A percentile compares a stretch with the other conserved stretches of the same genome.
phyloP scores from a whole-genome alignment of 2,797 vertebrate genomes.

The Acomys russatus region DNA sequence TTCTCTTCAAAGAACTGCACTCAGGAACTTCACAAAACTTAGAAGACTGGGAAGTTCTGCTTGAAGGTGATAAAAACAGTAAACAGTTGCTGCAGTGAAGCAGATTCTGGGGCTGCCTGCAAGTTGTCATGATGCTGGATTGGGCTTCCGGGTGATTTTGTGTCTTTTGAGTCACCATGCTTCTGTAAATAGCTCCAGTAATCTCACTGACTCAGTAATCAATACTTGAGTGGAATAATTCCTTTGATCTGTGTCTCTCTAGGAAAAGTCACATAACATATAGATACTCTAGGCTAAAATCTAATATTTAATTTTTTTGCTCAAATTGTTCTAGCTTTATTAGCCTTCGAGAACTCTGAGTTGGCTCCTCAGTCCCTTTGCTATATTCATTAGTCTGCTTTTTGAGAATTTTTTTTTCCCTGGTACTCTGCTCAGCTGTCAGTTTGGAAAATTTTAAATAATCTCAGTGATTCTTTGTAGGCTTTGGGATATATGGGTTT shows the following conservation, averaged over 20 bases:
- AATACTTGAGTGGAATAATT: not conserved
- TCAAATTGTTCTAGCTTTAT: not conserved
- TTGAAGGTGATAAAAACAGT: not conserved
- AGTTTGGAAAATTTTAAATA: constrained; percentile 54
- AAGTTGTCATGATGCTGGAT: not conserved
- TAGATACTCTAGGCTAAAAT: constrained; percentile 36
- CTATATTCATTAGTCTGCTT: not conserved
- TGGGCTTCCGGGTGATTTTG: not conserved
- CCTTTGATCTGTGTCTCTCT: not conserved
- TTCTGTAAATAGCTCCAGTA: not conserved
- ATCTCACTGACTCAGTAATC: not conserved
- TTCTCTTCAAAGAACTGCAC: not conserved
- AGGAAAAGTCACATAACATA: not conserved
- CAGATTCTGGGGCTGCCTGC: not conserved
- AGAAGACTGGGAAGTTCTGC: not conserved
- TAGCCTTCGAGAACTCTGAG: not conserved
- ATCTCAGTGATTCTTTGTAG: constrained; percentile 38
- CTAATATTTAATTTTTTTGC: not conserved
- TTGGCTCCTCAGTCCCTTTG: not conserved
- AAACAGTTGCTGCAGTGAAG: not conserved
- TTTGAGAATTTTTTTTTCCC: not conserved
- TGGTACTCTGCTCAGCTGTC: not conserved
- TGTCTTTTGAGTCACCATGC: not conserved
- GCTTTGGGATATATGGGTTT: constrained; percentile 64
- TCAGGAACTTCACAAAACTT: not conserved